Conservation (phyloP, 2,888 invertebrate species). For the Pseudanteris insignis region DNA sequence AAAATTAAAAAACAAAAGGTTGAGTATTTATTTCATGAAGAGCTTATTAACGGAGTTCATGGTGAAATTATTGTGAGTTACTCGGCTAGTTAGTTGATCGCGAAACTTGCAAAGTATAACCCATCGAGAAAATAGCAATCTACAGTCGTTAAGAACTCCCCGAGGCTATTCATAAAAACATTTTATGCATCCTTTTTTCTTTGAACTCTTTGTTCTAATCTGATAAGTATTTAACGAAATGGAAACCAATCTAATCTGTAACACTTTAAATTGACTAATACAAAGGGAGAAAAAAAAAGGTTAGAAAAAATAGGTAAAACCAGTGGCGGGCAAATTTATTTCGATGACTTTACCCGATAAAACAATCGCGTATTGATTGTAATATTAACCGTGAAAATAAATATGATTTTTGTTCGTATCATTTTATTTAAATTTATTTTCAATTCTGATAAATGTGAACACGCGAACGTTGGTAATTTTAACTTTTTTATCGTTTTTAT, state of each 20-base stretch:
- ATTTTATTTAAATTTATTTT: no score
- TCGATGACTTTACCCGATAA: no score
- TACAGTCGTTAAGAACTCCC: slow-evolving; percentile 59
- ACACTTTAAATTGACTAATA: slow-evolving; percentile 9
- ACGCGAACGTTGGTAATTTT: no score
- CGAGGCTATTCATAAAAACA: slow-evolving; percentile 48
- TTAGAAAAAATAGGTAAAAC: no score
- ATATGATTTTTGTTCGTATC: no score
- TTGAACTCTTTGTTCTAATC: slow-evolving; percentile 14
- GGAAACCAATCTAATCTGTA: slow-evolving; percentile 6
- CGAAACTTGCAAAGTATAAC: slow-evolving; percentile 53
- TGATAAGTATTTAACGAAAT: slow-evolving; percentile 21
- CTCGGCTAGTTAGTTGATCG: slow-evolving; percentile 54
- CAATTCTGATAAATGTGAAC: no score
- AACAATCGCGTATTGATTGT: no score
- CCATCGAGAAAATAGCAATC: slow-evolving; percentile 42
- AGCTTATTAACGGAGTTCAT: slow-evolving; percentile 49
- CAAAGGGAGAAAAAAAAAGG: not conserved
- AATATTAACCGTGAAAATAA: no score
- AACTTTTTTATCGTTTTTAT: no score
- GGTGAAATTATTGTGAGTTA: slow-evolving; percentile 55
- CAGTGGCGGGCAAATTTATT: no score
- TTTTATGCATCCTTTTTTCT: slow-evolving; percentile 20
- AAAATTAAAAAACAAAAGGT: no score
- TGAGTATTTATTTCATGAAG: no score